A percentile compares a stretch with the other conserved stretches of the same genome.
phyloP scores from a whole-genome alignment of 1,140 invertebrate species.

The Hyposmocoma kahamanoa region DNA sequence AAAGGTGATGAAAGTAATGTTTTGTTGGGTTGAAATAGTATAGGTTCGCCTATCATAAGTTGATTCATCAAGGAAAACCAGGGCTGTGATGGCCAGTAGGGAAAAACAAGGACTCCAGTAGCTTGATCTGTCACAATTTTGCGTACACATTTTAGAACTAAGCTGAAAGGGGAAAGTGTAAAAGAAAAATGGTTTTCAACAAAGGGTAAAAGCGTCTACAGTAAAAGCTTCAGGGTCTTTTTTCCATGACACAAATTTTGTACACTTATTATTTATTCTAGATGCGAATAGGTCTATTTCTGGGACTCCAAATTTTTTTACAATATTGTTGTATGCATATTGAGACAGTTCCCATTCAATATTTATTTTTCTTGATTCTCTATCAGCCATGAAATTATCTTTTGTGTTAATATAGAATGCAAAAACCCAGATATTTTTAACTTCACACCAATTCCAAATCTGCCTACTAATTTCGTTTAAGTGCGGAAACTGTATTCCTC shows the following conservation, averaged over 20 bases:
- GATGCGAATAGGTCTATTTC: slow-evolving; percentile 13
- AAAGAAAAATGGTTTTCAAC: slow-evolving; percentile 3
- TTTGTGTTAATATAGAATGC: slow-evolving; percentile 13
- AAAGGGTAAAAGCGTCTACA: slow-evolving; percentile 8
- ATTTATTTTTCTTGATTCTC: slow-evolving; percentile 9
- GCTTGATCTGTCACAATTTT: slow-evolving; percentile 12
- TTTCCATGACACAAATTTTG: slow-evolving; percentile 5
- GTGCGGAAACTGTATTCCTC: slow-evolving; percentile 10
- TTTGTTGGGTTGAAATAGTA: slow-evolving; percentile 19
- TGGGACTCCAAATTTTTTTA: slow-evolving; percentile 4
- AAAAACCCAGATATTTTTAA: slow-evolving; percentile 7
- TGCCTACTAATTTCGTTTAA: neutral
- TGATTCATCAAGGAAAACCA: slow-evolving; percentile 13
- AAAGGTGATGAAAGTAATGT: slow-evolving; percentile 18
- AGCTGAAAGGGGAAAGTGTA: slow-evolving; percentile 8
- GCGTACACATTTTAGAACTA: slow-evolving; percentile 13
- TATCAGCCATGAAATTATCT: slow-evolving; percentile 9
- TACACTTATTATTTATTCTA: slow-evolving; percentile 11
- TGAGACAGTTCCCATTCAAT: slow-evolving; percentile 9
- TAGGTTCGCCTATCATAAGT: slow-evolving; percentile 8
- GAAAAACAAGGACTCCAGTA: slow-evolving; percentile 11
- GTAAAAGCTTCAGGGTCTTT: slow-evolving; percentile 7
- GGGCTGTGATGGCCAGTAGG: slow-evolving; percentile 12
- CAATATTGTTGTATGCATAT: slow-evolving; percentile 1
- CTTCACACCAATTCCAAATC: slow-evolving; percentile 11